Conservation (phyloP, 2,113 vertebrate species). For the Ascaphus truei region DNA sequence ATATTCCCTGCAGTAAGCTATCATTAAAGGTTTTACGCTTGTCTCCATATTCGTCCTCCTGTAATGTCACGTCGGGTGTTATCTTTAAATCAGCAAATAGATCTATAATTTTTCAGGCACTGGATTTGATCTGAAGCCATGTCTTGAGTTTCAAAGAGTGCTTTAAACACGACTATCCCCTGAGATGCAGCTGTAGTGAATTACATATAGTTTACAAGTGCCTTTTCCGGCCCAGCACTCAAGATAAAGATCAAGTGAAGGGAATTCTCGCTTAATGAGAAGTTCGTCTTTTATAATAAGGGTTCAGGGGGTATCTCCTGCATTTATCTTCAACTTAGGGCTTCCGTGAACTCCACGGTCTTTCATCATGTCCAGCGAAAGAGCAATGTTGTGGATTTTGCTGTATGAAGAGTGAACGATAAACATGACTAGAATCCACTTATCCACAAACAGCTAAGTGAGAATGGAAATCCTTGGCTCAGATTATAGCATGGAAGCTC, state of each 20-base stretch:
- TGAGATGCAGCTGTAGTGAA: not conserved
- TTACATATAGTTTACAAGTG: constrained; percentile 15
- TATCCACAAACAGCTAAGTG: not conserved
- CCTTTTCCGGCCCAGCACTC: not conserved
- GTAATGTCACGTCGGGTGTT: no score
- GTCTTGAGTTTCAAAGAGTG: not conserved
- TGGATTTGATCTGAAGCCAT: not conserved
- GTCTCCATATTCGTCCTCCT: no score
- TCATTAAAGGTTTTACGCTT: no score
- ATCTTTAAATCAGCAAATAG: not conserved
- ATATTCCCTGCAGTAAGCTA: no score
- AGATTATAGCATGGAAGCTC: not conserved
- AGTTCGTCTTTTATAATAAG: constrained; percentile 6
- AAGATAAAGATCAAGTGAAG: constrained; percentile 10
- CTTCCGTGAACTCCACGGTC: not conserved
- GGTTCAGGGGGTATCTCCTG: not conserved
- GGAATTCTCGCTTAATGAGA: constrained; percentile 15
- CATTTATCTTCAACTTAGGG: not conserved
- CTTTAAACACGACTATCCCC: not conserved
- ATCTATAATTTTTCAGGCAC: not conserved
- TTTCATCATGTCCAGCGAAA: not conserved
- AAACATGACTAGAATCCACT: not conserved
- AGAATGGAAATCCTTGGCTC: not conserved
- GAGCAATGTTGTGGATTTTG: not conserved
- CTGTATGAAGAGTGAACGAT: not conserved